These are phyloP conservation scores for Chrysodeixis includens DNA, from an alignment of 2,888 invertebrate species.

Conservation along the genomic window DNA sequence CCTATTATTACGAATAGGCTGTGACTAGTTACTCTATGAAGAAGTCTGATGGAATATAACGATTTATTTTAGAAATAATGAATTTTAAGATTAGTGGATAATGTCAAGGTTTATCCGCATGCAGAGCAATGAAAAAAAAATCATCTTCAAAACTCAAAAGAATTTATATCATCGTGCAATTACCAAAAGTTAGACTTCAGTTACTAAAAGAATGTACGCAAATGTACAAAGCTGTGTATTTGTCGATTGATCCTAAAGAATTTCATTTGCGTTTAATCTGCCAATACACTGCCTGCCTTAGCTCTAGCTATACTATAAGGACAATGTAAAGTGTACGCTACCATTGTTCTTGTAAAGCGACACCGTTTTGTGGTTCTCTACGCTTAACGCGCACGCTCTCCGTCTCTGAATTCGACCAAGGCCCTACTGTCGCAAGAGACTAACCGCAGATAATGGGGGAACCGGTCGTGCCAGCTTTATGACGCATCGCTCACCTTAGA, in stretches of 20 bases:
- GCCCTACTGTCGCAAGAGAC: conserved; percentile 73
- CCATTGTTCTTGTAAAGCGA: conserved; percentile 82
- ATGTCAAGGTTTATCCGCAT: not conserved
- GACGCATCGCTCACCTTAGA: conserved; percentile 76
- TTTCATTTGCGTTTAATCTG: conserved; percentile 22
- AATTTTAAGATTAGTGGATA: not conserved
- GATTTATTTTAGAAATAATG: not conserved
- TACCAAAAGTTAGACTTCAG: too few relatives aligned
- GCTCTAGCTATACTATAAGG: conserved; percentile 12
- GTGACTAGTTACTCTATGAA: conserved; percentile 55
- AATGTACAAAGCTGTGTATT: too few relatives aligned
- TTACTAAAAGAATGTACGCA: too few relatives aligned
- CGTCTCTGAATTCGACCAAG: conserved; percentile 77
- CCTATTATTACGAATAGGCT: conserved; percentile 66
- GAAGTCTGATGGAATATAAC: not conserved
- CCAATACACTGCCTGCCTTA: conserved; percentile 16
- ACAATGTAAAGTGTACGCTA: conserved; percentile 62
- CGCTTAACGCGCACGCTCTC: conserved; percentile 70
- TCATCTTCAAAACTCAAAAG: not conserved
- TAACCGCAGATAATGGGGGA: conserved; percentile 78
- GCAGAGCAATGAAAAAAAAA: not conserved
- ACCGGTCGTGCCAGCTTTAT: conserved; percentile 78
- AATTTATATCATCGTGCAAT: too few relatives aligned
- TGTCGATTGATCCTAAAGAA: not conserved
- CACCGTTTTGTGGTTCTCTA: conserved; percentile 71